phyloP scores from a whole-genome alignment of 1,140 invertebrate genomes.

The Diabrotica virgifera region DNA sequence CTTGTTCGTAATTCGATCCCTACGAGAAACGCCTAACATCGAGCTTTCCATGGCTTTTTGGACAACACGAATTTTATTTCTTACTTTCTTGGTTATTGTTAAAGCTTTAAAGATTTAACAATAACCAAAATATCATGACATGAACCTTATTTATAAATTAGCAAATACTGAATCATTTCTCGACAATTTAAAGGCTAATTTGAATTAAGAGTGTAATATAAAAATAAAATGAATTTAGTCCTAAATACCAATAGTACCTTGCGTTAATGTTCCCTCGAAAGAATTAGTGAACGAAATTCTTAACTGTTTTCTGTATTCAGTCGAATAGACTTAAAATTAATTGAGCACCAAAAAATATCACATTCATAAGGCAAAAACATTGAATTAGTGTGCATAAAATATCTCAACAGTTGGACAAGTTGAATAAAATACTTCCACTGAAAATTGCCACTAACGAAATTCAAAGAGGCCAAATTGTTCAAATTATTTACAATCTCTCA shows the following conservation, averaged over 20 bases:
- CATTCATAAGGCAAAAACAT: not conserved
- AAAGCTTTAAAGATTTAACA: no score
- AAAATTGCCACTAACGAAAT: not conserved
- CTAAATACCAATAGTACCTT: not conserved
- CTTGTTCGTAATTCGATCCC: no score
- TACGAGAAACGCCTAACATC: no score
- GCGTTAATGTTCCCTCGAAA: not conserved
- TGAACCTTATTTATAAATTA: not conserved
- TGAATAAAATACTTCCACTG: not conserved
- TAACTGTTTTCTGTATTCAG: constrained; percentile 5
- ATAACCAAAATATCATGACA: no score
- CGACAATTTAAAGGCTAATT: not conserved
- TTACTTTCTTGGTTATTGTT: no score
- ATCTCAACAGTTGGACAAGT: not conserved
- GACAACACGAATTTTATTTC: no score
- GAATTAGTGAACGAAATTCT: not conserved
- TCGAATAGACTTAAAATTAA: constrained; percentile 9
- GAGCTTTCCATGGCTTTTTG: no score
- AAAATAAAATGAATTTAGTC: not conserved
- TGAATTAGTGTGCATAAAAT: not conserved
- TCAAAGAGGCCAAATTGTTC: not conserved
- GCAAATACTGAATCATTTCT: not conserved
- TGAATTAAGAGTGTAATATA: not conserved
- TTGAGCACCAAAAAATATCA: constrained; percentile 17
- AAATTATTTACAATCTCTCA: no score